Percentiles rank a stretch among this genome's conserved stretches.
Conservation (phyloP, 2,113 vertebrate species). For the Propithecus coquereli region DNA sequence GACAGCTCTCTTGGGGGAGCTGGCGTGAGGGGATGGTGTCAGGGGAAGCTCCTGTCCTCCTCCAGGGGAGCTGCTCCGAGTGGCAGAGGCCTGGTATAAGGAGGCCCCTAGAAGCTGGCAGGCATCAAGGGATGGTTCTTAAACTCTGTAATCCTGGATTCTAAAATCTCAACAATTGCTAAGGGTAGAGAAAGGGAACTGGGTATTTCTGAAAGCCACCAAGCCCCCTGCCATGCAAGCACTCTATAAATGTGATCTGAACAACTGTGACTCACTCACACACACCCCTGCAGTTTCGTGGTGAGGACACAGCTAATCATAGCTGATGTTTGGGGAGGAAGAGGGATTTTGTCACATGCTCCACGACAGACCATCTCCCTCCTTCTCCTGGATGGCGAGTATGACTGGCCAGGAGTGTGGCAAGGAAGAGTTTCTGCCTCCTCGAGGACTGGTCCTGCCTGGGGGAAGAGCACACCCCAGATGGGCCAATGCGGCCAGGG, state of each 20-base stretch:
- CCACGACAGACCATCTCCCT: not conserved
- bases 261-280: conserved; percentile 58
- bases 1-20: not conserved
- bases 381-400: not conserved
- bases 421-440: not conserved
- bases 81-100: not conserved
- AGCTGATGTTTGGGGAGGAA: conserved; percentile 47
- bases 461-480: not conserved
- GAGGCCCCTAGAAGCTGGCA: not conserved
- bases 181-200: not conserved
- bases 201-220: conserved; percentile 25
- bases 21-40: rapidly evolving
- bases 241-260: conserved; percentile 55
- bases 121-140: not conserved
- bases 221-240: not conserved
- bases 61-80: not conserved
- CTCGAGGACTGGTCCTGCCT: not conserved
- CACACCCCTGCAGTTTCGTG: conserved; percentile 65
- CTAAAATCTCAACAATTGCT: not conserved
- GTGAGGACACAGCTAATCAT: conserved; percentile 63
- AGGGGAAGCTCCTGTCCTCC: not conserved
- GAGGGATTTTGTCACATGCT: conserved; percentile 33
- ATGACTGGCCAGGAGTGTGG: not conserved
- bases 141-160: not conserved
- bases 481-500: not conserved